Evolutionary conservation across 2,888 invertebrate species (phyloP).

Genomic region (Polydrusus pterygomalis): DNA sequence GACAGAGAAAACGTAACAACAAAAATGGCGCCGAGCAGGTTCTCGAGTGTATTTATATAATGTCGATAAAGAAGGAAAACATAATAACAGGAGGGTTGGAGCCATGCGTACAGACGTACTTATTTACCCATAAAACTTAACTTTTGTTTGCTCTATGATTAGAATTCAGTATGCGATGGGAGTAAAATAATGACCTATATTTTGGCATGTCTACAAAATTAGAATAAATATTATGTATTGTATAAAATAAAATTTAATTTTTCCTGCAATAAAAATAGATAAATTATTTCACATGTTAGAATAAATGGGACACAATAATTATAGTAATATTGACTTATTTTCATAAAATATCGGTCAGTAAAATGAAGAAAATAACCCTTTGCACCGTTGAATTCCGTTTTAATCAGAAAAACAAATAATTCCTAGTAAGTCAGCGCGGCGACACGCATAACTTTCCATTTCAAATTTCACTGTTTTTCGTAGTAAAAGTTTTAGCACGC

Average conservation of each 20-base stretch:
- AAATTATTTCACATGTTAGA: not conserved
- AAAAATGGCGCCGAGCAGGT: no score
- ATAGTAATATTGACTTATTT: constrained; percentile 10
- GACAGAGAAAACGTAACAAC: no score
- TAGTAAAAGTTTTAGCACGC: constrained; percentile 31
- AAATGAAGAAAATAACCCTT: not conserved
- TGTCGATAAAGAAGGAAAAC: no score
- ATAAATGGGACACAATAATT: not conserved
- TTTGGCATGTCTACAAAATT: no score
- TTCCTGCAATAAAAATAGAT: not conserved
- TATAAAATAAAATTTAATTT: not conserved
- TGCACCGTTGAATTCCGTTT: constrained; percentile 10
- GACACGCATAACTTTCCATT: constrained; percentile 45
- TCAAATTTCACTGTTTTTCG: constrained; percentile 29
- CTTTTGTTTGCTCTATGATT: not conserved
- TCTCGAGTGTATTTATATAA: no score
- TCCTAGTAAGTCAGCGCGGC: not conserved
- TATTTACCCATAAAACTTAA: no score
- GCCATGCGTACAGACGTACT: no score
- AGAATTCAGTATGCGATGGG: no score
- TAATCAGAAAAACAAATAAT: constrained; percentile 8
- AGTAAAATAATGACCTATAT: no score
- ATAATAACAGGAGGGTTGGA: no score
- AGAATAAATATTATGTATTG: no score
- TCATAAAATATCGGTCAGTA: not conserved